phyloP scores from a whole-genome alignment of 2,113 vertebrate genomes.

The Proteles cristata region DNA sequence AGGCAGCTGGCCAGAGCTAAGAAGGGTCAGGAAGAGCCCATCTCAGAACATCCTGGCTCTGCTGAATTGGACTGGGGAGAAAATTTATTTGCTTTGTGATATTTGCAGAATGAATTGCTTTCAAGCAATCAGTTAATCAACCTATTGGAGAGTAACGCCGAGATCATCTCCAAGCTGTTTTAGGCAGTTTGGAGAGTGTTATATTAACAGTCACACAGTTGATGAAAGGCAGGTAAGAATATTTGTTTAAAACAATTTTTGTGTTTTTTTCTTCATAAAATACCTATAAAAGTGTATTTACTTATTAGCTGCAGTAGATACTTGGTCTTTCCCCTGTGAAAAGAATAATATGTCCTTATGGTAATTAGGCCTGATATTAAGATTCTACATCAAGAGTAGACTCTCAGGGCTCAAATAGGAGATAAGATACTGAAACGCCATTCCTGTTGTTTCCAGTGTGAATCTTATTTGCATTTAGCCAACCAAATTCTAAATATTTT shows the following conservation, averaged over 20 bases:
- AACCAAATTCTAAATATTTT: slow-evolving; percentile 18
- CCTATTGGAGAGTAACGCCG: neutral
- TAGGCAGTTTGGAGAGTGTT: neutral
- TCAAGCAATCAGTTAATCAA: neutral
- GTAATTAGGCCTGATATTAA: neutral
- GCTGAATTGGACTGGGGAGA: neutral
- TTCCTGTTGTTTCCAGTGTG: neutral
- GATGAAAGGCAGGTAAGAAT: neutral
- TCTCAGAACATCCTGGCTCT: neutral
- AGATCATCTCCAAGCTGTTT: neutral
- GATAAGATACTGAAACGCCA: neutral
- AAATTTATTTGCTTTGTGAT: slow-evolving; percentile 4
- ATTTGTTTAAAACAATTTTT: slow-evolving; percentile 5
- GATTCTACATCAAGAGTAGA: neutral
- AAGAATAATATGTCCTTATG: neutral
- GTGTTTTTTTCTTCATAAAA: neutral
- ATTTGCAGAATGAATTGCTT: slow-evolving; percentile 28
- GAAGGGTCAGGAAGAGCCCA: neutral
- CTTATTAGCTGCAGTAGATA: neutral
- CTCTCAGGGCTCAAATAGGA: neutral
- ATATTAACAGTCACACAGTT: neutral
- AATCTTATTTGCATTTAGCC: neutral
- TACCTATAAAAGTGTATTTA: neutral
- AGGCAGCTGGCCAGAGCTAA: neutral
- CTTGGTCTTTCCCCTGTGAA: neutral